Evolutionary conservation across 2,113 vertebrate genomes (phyloP), one percentile per base, ranked within the genome.

Genomic region (Hucho hucho): DNA sequence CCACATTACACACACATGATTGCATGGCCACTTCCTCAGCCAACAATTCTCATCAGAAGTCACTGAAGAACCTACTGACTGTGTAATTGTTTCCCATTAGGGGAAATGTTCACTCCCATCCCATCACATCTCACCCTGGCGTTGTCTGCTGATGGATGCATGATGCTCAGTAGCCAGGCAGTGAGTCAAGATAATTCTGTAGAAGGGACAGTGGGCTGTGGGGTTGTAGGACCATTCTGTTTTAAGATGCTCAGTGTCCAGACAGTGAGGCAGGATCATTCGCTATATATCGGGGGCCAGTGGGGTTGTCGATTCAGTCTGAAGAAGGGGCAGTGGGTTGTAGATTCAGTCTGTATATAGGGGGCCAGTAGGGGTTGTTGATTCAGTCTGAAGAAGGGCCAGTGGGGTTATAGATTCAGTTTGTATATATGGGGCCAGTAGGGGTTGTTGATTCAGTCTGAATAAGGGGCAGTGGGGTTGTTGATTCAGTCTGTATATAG

Each of bases 31-130:
- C 90, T 89, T 87, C 87, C 90, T 85, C 87, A 77, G 83, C 82
- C 84, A 91, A 88, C 82, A 85, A 81, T 85, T 86, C 89, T 91
- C 90, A 93, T 92, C 90, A 89, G 88, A 92, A 90, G 88, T 89
- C 88, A 87, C 72, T 88, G 86, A 91, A 89, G 89, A 88, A 91
- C 86, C 89, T 90, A 91, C 86, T 83, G 84, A 91, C 87, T 93
- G 91, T 92, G 92, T 93, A 93, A 93, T 92, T 91, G 91, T 91
- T 89, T 92, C 90, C 88, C 88, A 87, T 92, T 93, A 90, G 84
- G 81, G 88, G 80, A 83, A 85, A 86, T 71, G 81, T 87, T 75
- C 79, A 74, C 86, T 80, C 83, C 87, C 79, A 43, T 43, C 37
- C 37, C 84, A 81, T 85, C 63, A 76, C 77, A 76, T 87, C 86